Conservation (phyloP, 2,888 invertebrate species). For the Belgica antarctica region DNA sequence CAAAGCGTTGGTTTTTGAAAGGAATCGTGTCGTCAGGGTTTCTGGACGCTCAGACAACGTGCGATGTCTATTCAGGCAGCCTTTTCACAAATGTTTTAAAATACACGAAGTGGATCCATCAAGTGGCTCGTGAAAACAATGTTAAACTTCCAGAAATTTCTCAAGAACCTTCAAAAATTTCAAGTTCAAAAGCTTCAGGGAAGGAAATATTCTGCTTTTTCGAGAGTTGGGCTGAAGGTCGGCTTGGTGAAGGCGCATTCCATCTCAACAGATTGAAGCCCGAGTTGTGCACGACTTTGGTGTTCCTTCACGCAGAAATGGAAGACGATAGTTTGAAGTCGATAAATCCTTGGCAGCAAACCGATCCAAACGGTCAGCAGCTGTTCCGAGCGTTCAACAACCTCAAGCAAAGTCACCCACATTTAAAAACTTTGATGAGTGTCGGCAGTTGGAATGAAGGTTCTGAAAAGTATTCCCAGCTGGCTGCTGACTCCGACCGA, state of each 20-base stretch:
- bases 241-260: conserved; percentile 7
- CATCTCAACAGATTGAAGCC: neutral
- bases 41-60: neutral
- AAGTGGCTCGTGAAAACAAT: too few species aligned
- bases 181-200: too few species aligned
- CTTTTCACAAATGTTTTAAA: conserved; percentile 1
- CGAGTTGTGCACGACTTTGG: conserved; percentile 26
- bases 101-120: neutral
- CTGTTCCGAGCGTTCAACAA: neutral
- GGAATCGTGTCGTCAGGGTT: neutral
- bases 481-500: conserved; percentile 49
- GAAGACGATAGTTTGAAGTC: conserved; percentile 17
- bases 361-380: neutral
- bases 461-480: conserved; percentile 54
- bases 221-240: neutral
- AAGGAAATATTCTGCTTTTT: conserved; percentile 39
- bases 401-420: conserved; percentile 48
- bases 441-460: conserved; percentile 59
- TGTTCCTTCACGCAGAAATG: neutral
- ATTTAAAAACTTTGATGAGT: conserved; percentile 55
- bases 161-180: too few species aligned
- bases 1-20: neutral
- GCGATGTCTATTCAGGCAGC: neutral
- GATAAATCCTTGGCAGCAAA: neutral
- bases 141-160: too few species aligned